A percentile compares a stretch with the other conserved stretches of the same genome.
These are phyloP conservation scores for Hypolimnas misippus DNA, from an alignment of 2,888 invertebrate genomes.

Conservation along the genomic window DNA sequence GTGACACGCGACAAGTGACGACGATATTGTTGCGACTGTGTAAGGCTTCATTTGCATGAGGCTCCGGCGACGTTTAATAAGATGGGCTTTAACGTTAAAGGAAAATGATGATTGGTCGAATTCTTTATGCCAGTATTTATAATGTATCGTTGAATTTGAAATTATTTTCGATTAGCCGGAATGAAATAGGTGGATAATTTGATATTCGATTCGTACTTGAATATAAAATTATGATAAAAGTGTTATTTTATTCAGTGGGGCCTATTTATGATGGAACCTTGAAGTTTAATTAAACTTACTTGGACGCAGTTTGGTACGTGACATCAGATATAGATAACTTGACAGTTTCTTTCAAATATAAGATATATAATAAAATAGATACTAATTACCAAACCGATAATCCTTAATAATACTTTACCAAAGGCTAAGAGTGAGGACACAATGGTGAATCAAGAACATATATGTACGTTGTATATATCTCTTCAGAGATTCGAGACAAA, in stretches of 20 bases:
- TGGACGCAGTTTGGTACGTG: no score
- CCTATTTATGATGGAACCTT: background rate
- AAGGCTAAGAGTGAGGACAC: background rate
- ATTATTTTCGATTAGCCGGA: slow-evolving; percentile 5
- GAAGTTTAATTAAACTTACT: background rate
- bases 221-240: background rate
- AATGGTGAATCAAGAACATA: slow-evolving; percentile 8
- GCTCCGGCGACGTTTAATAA: slow-evolving; percentile 26
- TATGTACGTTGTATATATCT: slow-evolving; percentile 41
- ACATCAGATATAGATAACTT: no score
- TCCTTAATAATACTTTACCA: background rate
- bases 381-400: background rate
- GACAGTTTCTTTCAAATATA: no score
- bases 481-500: slow-evolving; percentile 60
- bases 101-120: slow-evolving; percentile 26
- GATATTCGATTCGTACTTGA: background rate
- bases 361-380: no score
- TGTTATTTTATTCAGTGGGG: background rate
- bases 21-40: slow-evolving; percentile 43
- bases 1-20: slow-evolving; percentile 58
- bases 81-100: slow-evolving; percentile 17
- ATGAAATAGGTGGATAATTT: background rate
- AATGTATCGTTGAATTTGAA: slow-evolving; percentile 4
- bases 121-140: slow-evolving; percentile 1
- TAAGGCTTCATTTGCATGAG: slow-evolving; percentile 61